Base-by-base conservation (phyloP, 2,113 vertebrate species). In the Pygoscelis antarcticus region DNA sequence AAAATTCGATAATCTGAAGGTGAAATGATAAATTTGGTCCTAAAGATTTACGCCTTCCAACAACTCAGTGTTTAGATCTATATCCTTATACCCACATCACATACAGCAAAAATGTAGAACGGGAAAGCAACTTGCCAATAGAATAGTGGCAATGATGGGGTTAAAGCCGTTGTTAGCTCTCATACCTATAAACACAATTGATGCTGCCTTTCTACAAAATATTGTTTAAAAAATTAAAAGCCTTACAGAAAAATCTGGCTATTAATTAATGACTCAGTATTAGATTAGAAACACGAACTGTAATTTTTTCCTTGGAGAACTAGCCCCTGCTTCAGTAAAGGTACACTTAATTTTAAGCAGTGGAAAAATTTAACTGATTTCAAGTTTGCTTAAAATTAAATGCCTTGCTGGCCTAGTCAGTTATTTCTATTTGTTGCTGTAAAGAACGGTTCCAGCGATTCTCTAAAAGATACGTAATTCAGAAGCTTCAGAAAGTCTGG, bases 401-500 rank as follows among this genome's bases (percentile, higher is more conserved):
- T 60, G 87, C n/a, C 32, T 80, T 49, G 17, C 46, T 94, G 58
- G 32, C 16, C 25, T 65, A 79, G 52, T 38, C 54, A 65, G 62
- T 70, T 83, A 89, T 66, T 85, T 69, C 74, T 92, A 79, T 89
- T 54, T 93, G 91, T 87, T 87, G 49, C 36, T 61, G 27, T 88
- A 75, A 89, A 81, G 68, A 95, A 85, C 74, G 61, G 55, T 40
- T 69, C 36, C 78, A 94, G 20, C 81, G 84, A 87, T 90, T 89
- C 78, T 94, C 40, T 89, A 38, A 61, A 94, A 87, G 65, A 58
- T 76, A 85, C 0, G 30, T 65, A 91, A 96, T 90, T 96, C 91
- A 96, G 87, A 83, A 94, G 89, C 77, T 94, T 93, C 74, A 90
- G 91, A 90, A 94, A 90, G 70, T 87, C 75, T 80, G 68, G 46